These are phyloP conservation scores for Drosophila peninsularis DNA, from an alignment of 2,888 invertebrate species.

Conservation along the genomic window DNA sequence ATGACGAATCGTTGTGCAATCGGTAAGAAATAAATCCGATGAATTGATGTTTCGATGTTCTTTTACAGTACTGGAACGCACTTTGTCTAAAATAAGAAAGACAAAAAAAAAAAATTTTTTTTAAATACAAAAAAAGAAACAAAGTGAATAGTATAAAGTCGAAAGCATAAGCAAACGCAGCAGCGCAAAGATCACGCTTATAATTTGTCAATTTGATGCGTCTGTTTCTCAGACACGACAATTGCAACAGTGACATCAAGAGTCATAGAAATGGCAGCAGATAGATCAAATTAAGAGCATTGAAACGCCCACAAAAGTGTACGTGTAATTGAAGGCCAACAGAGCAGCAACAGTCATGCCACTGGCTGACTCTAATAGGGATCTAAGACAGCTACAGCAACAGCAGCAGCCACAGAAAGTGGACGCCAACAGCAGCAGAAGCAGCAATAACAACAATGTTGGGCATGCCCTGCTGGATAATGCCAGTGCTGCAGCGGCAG, in stretches of 20 bases:
- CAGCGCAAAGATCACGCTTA: conserved; percentile 34
- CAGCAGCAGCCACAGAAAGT: conserved; percentile 57
- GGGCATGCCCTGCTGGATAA: conserved; percentile 55
- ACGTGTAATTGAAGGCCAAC: conserved; percentile 48
- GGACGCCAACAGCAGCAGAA: conserved; percentile 55
- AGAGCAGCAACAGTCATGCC: conserved; percentile 76
- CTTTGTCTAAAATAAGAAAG: conserved; percentile 33
- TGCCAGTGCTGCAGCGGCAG: conserved; percentile 32
- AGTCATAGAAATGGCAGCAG: conserved; percentile 24
- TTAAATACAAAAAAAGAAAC: conserved; percentile 24
- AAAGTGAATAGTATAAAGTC: conserved; percentile 46
- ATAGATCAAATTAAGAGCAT: conserved; percentile 21
- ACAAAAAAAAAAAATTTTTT: conserved; percentile 13
- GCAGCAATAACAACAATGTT: conserved; percentile 48
- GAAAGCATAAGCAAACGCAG: conserved; percentile 38
- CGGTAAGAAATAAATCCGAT: conserved; percentile 3
- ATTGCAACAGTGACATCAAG: conserved; percentile 19
- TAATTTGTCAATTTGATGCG: conserved; percentile 31
- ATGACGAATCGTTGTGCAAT: neutral
- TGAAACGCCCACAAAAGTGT: conserved; percentile 55
- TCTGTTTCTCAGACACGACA: neutral
- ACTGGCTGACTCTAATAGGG: conserved; percentile 84
- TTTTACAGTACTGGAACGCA: conserved; percentile 39
- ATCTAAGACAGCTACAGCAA: conserved; percentile 69
- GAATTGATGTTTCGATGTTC: conserved; percentile 9